These are phyloP conservation scores for Hippasteria phrygiana DNA, from an alignment of 53 echinoderm and acorn worm species.

Conservation along the genomic window DNA sequence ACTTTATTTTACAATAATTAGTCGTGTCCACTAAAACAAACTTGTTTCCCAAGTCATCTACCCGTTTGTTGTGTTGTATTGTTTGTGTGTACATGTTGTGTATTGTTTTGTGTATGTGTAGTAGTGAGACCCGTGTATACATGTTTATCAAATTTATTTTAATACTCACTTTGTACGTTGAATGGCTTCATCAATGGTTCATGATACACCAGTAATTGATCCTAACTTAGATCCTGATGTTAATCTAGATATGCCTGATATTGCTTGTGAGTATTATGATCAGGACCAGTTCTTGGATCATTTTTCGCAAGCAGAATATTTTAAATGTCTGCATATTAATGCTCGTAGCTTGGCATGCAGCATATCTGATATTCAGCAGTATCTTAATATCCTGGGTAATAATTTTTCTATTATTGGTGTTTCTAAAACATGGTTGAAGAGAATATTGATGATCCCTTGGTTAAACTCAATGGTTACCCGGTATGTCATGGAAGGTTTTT, in stretches of 20 bases:
- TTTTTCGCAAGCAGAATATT: background rate
- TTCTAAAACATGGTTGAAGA: conserved; percentile 5
- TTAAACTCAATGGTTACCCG: conserved; percentile 18
- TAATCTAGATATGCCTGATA: conserved; percentile 19
- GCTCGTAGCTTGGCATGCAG: background rate
- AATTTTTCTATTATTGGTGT: background rate
- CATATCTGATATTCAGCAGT: conserved; percentile 5
- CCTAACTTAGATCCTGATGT: conserved; percentile 19
- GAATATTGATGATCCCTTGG: conserved; percentile 27
- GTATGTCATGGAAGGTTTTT: conserved; percentile 19
- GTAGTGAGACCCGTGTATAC: conserved; percentile 16
- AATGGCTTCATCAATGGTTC: background rate
- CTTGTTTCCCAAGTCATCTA: no score
- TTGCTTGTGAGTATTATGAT: conserved; percentile 25
- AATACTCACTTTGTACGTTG: background rate
- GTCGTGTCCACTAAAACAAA: no score
- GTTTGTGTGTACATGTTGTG: conserved; percentile 5
- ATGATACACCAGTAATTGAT: conserved; percentile 9
- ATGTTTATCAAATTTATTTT: conserved; percentile 13
- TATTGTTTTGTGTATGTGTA: conserved; percentile 9
- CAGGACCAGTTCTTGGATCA: conserved; percentile 17
- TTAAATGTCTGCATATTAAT: conserved; percentile 24
- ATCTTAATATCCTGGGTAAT: conserved; percentile 8
- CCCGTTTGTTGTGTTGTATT: background rate
- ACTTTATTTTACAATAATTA: no score